A percentile compares a stretch with the other conserved stretches of the same genome.
These are phyloP conservation scores for Peromyscus polionotus DNA, from an alignment of 2,113 vertebrate species.

Conservation along the genomic window DNA sequence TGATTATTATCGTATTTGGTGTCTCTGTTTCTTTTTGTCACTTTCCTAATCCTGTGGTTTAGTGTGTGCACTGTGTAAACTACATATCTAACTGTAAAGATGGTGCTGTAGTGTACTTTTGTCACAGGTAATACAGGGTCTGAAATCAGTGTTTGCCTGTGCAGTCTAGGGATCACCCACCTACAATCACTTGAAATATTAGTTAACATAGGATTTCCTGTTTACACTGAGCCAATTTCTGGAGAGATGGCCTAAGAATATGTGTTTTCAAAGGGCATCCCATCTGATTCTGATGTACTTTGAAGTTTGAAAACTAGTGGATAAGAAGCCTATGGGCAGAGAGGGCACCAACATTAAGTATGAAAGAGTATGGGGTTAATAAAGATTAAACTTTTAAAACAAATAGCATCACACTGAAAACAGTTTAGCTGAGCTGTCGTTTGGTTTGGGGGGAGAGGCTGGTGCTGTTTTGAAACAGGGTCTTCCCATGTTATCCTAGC, in stretches of 20 bases:
- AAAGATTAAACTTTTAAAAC: background rate
- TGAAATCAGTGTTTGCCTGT: background rate
- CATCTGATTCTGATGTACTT: background rate
- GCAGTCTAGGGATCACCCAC: background rate
- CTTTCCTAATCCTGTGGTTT: background rate
- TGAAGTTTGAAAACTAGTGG: background rate
- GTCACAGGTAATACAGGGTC: background rate
- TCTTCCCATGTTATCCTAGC: background rate
- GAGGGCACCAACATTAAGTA: background rate
- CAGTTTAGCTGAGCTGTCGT: background rate
- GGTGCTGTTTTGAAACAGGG: background rate
- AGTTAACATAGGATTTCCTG: constrained; percentile 10
- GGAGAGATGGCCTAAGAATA: background rate
- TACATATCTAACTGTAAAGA: background rate
- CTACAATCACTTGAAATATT: background rate
- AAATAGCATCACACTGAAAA: constrained; percentile 20
- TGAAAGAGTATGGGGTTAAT: background rate
- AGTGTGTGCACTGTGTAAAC: background rate
- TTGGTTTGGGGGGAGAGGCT: background rate
- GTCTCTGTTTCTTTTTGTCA: background rate
- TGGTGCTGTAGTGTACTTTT: background rate
- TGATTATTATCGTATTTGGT: constrained; percentile 15
- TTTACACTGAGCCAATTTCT: constrained; percentile 4
- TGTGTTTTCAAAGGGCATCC: background rate
- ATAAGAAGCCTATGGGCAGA: background rate